A percentile compares a stretch with the other conserved stretches of the same genome.
Evolutionary conservation across 2,797 vertebrate species (phyloP).

Genomic region (Heliangelus exortis): DNA sequence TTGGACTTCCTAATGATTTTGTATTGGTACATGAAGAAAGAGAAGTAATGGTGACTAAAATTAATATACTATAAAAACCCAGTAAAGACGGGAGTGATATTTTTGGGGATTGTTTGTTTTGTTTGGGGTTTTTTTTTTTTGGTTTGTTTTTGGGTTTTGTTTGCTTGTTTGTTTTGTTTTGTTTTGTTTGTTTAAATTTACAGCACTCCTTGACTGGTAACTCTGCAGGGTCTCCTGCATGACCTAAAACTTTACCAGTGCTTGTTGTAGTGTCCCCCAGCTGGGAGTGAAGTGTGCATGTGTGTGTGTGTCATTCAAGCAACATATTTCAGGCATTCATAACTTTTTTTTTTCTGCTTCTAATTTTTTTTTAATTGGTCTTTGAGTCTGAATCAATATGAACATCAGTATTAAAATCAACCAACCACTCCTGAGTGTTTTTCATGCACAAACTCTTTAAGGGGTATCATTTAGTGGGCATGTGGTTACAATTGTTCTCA

Average conservation of each 20-base stretch:
- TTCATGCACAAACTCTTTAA: neutral
- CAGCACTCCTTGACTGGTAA: neutral
- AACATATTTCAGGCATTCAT: neutral
- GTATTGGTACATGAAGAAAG: neutral
- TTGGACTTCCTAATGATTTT: neutral
- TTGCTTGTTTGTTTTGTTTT: neutral
- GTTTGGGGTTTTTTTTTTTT: too few relatives aligned
- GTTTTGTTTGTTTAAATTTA: neutral
- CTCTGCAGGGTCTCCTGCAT: neutral
- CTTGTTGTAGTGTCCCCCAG: neutral
- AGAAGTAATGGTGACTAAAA: neutral
- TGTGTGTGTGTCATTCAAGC: neutral
- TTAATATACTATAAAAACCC: neutral
- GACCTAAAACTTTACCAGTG: neutral
- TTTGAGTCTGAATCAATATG: neutral
- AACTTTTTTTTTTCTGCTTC: neutral
- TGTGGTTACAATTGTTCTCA: neutral
- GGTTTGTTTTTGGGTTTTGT: neutral
- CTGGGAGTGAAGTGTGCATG: neutral
- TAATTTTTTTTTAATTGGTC: neutral
- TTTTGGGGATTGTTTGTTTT: neutral
- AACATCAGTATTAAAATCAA: neutral
- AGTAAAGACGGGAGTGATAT: neutral
- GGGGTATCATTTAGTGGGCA: neutral
- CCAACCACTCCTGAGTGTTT: neutral